A percentile compares a stretch with the other conserved stretches of the same genome.
phyloP scores from a whole-genome alignment of 2,797 vertebrate species.

The Sylvia borin region DNA sequence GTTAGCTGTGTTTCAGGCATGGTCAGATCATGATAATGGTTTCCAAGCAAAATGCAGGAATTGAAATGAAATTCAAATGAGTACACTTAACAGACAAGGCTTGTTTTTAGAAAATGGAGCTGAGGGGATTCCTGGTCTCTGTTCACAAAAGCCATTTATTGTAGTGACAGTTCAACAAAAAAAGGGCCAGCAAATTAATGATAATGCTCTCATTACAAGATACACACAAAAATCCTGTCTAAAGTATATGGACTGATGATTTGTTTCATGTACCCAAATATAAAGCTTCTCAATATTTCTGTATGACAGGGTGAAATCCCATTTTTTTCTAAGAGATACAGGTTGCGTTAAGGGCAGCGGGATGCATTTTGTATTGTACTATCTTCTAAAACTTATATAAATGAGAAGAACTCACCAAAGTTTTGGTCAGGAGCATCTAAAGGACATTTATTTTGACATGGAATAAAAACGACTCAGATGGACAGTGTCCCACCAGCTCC shows the following conservation, averaged over 20 bases:
- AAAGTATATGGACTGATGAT: slow-evolving; percentile 15
- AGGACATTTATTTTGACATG: not conserved
- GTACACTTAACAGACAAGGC: slow-evolving; percentile 43
- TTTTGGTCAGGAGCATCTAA: not conserved
- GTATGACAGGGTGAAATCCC: not conserved
- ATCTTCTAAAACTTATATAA: not conserved
- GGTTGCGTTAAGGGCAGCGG: not conserved
- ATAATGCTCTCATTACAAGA: slow-evolving; percentile 12
- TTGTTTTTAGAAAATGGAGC: slow-evolving; percentile 62
- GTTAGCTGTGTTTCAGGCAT: slow-evolving; percentile 14
- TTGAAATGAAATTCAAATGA: slow-evolving; percentile 66
- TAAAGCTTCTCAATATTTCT: slow-evolving; percentile 37
- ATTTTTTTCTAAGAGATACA: not conserved
- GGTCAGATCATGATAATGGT: slow-evolving; percentile 33
- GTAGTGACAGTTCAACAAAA: slow-evolving; percentile 39
- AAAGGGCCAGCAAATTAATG: slow-evolving; percentile 45
- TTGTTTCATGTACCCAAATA: slow-evolving; percentile 14
- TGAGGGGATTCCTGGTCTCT: slow-evolving; percentile 11
- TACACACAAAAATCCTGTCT: slow-evolving; percentile 46
- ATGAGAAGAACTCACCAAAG: not conserved
- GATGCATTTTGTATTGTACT: not conserved
- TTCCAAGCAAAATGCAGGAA: slow-evolving; percentile 54
- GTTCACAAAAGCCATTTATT: slow-evolving; percentile 64
- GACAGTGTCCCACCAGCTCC: not conserved
- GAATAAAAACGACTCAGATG: not conserved